phyloP scores from a whole-genome alignment of 2,888 invertebrate genomes.

The Nineta flava region DNA sequence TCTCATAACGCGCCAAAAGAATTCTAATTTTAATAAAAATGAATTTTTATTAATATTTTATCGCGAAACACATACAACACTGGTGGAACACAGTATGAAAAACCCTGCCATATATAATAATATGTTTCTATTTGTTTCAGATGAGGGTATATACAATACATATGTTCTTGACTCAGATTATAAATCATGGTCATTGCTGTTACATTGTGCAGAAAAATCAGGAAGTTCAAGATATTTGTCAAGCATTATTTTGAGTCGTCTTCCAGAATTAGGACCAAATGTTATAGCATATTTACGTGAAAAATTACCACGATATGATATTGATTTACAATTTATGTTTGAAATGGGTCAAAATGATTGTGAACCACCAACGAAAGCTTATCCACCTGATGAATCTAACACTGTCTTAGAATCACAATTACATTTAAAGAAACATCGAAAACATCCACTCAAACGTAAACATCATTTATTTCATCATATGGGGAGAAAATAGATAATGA shows the following conservation, averaged over 20 bases:
- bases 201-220: conserved; percentile 75
- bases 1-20: too few relatives aligned
- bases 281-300: conserved; percentile 63
- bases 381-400: background rate
- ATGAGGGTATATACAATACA: conserved; percentile 78
- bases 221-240: conserved; percentile 65
- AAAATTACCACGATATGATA: conserved; percentile 63
- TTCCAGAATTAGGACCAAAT: conserved; percentile 40
- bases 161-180: conserved; percentile 76
- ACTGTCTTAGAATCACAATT: too few relatives aligned
- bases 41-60: too few relatives aligned
- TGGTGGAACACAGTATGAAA: too few relatives aligned
- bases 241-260: conserved; percentile 61
- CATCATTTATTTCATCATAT: background rate
- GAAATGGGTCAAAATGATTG: conserved; percentile 62
- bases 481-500: too few relatives aligned
- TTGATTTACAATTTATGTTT: conserved; percentile 74
- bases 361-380: conserved; percentile 21
- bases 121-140: too few relatives aligned
- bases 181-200: conserved; percentile 61
- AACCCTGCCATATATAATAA: too few relatives aligned
- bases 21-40: too few relatives aligned
- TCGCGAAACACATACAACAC: too few relatives aligned
- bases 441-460: background rate
- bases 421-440: background rate